A percentile compares a stretch with the other conserved stretches of the same genome.
These are phyloP conservation scores for Oplegnathus fasciatus DNA, from an alignment of 2,113 vertebrate genomes.

Conservation along the genomic window DNA sequence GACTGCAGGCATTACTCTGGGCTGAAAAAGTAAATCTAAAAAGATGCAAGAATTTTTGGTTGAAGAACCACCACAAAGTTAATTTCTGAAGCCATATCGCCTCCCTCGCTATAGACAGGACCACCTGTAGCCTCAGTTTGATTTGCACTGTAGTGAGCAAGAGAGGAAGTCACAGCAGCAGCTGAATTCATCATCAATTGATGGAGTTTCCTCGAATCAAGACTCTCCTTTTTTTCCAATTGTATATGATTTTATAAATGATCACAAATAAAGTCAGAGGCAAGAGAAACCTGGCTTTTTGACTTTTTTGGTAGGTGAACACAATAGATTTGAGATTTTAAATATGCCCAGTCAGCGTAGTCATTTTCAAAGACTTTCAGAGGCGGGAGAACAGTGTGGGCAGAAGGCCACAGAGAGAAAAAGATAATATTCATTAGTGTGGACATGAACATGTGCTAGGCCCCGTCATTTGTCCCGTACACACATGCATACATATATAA, in stretches of 20 bases:
- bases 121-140: background rate
- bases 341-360: background rate
- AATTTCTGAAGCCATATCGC: background rate
- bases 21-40: background rate
- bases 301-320: background rate
- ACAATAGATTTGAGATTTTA: background rate
- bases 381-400: background rate
- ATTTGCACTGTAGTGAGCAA: background rate
- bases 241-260: background rate
- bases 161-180: background rate
- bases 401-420: background rate
- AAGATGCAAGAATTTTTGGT: too few species aligned
- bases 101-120: background rate
- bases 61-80: background rate
- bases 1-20: too few species aligned
- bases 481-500: background rate
- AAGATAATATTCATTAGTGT: background rate
- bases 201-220: background rate
- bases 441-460: background rate
- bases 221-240: background rate
- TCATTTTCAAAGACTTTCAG: background rate
- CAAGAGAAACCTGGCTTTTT: background rate
- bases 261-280: background rate
- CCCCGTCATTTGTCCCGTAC: background rate
- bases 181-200: background rate